phyloP scores from a whole-genome alignment of 2,113 vertebrate species.

The Candoia aspera region DNA sequence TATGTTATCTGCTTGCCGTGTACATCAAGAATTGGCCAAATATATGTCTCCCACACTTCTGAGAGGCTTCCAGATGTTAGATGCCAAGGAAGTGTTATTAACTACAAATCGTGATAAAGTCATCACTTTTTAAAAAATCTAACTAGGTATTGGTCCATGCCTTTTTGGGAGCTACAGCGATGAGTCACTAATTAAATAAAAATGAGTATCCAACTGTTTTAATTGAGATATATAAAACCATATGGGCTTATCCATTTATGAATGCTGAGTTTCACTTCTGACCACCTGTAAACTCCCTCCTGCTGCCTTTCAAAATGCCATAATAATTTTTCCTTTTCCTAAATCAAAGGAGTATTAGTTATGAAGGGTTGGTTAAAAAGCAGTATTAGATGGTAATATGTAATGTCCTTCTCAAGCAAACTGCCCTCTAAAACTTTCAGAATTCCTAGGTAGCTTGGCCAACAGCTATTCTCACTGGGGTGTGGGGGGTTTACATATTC shows the following conservation, averaged over 20 bases:
- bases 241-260: constrained; percentile 64
- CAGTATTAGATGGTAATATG: constrained; percentile 21
- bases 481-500: not conserved
- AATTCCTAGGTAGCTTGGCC: not conserved
- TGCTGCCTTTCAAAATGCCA: constrained; percentile 31
- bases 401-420: constrained; percentile 6
- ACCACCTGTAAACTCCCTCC: constrained; percentile 49
- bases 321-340: constrained; percentile 62
- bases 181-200: constrained; percentile 64
- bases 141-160: constrained; percentile 58
- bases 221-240: constrained; percentile 68
- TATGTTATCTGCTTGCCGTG: constrained; percentile 63
- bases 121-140: constrained; percentile 24
- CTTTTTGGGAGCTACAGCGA: constrained; percentile 62
- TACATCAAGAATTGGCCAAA: constrained; percentile 62
- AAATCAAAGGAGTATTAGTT: constrained; percentile 52
- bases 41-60: constrained; percentile 61
- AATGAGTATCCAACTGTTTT: constrained; percentile 66
- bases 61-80: constrained; percentile 56
- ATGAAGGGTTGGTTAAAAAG: constrained; percentile 27
- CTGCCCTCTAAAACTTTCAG: not conserved
- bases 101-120: constrained; percentile 49
- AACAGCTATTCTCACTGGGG: not conserved
- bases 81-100: constrained; percentile 62
- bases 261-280: constrained; percentile 65